phyloP scores from a whole-genome alignment of 2,888 invertebrate species.

The Tipula lateralis region DNA sequence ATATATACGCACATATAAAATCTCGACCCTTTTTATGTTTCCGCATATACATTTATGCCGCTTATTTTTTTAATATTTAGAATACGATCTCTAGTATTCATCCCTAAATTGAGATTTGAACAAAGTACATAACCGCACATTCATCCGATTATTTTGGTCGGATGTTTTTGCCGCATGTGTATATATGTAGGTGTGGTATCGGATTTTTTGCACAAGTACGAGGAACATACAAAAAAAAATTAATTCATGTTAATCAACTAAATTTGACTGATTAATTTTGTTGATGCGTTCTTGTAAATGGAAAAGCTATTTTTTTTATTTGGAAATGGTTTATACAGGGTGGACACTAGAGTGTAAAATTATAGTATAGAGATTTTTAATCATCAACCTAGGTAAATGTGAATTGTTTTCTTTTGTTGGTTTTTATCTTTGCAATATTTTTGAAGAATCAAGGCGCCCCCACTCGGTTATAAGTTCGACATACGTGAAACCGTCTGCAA shows the following conservation, averaged over 20 bases:
- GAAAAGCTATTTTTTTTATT: too few species aligned
- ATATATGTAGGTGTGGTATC: too few species aligned
- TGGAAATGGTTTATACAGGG: too few species aligned
- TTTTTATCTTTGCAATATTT: too few species aligned
- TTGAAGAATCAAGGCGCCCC: too few species aligned
- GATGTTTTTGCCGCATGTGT: not conserved
- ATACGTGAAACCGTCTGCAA: too few species aligned
- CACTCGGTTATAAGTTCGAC: too few species aligned
- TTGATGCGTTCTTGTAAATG: not conserved
- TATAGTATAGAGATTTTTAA: too few species aligned
- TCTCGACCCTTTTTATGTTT: slow-evolving; percentile 20
- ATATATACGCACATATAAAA: not conserved
- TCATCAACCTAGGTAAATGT: too few species aligned
- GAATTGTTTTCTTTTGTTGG: too few species aligned
- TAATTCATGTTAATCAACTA: slow-evolving; percentile 19
- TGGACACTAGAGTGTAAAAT: too few species aligned
- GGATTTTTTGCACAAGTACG: too few species aligned
- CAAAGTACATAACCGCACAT: not conserved
- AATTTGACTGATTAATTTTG: slow-evolving; percentile 14
- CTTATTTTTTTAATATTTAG: not conserved
- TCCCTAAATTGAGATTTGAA: not conserved
- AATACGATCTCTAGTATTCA: not conserved
- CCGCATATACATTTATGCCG: not conserved
- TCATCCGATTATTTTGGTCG: not conserved
- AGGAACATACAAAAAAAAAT: not conserved